phyloP scores from a whole-genome alignment of 1,140 invertebrate species.

The Neodiprion fabricii region DNA sequence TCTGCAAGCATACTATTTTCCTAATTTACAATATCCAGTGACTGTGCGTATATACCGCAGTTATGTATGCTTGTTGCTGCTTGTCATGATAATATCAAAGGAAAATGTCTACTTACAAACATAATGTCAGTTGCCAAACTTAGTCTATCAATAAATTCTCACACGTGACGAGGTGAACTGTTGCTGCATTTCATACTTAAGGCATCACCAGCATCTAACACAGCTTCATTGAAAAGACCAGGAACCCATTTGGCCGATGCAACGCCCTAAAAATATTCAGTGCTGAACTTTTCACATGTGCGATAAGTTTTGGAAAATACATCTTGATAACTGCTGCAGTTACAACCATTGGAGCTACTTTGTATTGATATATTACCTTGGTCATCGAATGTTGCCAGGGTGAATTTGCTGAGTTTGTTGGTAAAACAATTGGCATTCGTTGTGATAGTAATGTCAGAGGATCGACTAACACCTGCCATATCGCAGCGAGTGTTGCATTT shows the following conservation, averaged over 20 bases:
- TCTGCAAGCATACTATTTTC: no score
- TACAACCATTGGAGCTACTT: background rate
- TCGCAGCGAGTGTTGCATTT: constrained; percentile 54
- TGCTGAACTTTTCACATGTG: background rate
- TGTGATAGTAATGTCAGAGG: constrained; percentile 59
- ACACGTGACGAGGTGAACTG: background rate
- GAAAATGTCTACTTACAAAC: background rate
- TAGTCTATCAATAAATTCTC: background rate
- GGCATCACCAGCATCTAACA: no score
- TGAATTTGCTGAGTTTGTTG: constrained; percentile 86
- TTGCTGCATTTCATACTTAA: background rate
- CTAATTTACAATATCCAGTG: no score
- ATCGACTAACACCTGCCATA: constrained; percentile 43
- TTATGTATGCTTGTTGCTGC: no score
- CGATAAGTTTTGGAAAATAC: constrained; percentile 8
- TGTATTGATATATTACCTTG: constrained; percentile 64
- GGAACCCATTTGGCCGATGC: constrained; percentile 78
- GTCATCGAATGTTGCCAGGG: constrained; percentile 88
- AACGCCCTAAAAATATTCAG: constrained; percentile 62
- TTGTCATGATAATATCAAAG: background rate
- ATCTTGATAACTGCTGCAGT: background rate
- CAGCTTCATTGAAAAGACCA: constrained; percentile 67
- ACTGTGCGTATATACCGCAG: no score
- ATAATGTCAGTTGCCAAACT: background rate
- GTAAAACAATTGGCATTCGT: constrained; percentile 66